These are phyloP conservation scores for Chloropsis cyanopogon DNA, from an alignment of 2,113 vertebrate species.

Conservation along the genomic window DNA sequence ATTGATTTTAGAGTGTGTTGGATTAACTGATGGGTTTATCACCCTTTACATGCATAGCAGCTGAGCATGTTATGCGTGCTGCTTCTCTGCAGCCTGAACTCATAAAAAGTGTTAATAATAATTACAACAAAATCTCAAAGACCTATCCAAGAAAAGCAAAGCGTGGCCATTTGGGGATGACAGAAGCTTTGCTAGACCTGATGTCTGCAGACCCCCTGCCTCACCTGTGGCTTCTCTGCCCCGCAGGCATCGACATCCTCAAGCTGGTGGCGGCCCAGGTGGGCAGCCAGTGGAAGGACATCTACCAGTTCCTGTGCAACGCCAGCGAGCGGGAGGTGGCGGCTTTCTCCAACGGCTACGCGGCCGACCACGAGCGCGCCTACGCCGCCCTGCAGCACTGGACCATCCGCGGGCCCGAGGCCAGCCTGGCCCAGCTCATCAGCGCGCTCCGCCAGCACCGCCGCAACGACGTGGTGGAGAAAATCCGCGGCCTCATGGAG, in stretches of 20 bases:
- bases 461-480: constrained; percentile 94
- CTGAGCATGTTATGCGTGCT: not conserved
- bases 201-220: accelerated
- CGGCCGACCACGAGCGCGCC: constrained; percentile 86
- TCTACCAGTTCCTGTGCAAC: constrained; percentile 91
- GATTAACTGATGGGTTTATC: not conserved
- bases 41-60: not conserved
- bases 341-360: constrained; percentile 88
- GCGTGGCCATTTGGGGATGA: accelerated
- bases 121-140: not conserved
- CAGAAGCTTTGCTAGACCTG: not conserved
- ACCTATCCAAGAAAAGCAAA: not conserved
- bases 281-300: constrained; percentile 93
- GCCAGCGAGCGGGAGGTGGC: constrained; percentile 91
- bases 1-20: not conserved
- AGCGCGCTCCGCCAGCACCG: constrained; percentile 89
- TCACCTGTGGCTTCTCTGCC: constrained; percentile 6
- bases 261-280: constrained; percentile 92
- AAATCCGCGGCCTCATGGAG: constrained; percentile 94
- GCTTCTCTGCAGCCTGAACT: not conserved
- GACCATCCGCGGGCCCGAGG: constrained; percentile 90
- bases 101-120: not conserved
- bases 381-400: constrained; percentile 95
- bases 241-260: constrained; percentile 90
- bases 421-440: constrained; percentile 95